These are phyloP conservation scores for Calcarius lapponicus DNA, from an alignment of 2,797 vertebrate genomes.

Conservation along the genomic window DNA sequence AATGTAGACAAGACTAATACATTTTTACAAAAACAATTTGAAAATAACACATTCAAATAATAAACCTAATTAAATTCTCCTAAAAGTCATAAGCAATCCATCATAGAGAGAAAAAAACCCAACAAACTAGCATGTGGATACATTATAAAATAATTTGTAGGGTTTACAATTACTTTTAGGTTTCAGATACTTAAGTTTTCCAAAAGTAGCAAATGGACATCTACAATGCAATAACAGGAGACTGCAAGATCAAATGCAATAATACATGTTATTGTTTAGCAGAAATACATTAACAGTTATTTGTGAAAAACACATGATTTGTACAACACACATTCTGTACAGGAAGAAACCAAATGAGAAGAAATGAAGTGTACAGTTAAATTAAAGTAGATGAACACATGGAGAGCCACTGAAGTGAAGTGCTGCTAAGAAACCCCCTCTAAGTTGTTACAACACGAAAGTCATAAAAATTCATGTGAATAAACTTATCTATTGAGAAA, in stretches of 20 bases:
- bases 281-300: neutral
- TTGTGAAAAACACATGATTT: neutral
- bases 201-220: neutral
- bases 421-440: neutral
- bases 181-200: neutral
- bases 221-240: neutral
- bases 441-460: neutral
- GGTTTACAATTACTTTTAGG: neutral
- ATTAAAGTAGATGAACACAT: neutral
- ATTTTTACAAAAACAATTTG: neutral
- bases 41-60: neutral
- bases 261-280: neutral
- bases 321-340: neutral
- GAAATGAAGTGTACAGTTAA: neutral
- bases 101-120: neutral
- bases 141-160: neutral
- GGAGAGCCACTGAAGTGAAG: neutral
- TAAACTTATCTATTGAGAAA: constrained; percentile 13
- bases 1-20: neutral
- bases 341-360: neutral
- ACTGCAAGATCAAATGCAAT: neutral
- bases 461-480: constrained; percentile 6
- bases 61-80: neutral
- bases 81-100: neutral
- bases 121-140: neutral